Conservation (phyloP, 2,888 invertebrate species). For the Lissonota sp. region DNA sequence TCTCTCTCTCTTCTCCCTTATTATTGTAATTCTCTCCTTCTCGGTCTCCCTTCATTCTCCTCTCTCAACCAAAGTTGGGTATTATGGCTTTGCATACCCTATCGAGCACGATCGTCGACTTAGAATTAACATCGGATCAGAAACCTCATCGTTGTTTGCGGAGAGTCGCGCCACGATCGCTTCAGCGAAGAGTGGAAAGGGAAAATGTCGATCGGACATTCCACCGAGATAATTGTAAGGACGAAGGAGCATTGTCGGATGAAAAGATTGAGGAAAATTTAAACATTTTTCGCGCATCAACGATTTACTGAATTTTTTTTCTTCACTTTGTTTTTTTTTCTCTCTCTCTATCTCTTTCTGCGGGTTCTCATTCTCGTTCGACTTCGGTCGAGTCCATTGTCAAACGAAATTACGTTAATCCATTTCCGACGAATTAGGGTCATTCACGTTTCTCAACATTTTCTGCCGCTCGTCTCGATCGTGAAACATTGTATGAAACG, state of each 20-base stretch:
- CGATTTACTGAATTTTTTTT: neutral
- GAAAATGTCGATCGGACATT: neutral
- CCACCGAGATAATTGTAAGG: neutral
- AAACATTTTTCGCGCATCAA: neutral
- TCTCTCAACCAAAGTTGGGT: conserved; percentile 27
- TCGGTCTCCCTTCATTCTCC: neutral
- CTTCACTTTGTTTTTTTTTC: neutral
- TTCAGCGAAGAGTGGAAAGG: neutral
- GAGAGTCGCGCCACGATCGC: conserved; percentile 34
- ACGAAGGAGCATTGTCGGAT: neutral
- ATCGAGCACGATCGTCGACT: conserved; percentile 62
- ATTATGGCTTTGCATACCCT: conserved; percentile 57
- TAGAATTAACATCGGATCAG: conserved; percentile 63
- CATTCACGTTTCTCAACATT: conserved; percentile 51
- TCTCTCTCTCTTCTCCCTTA: neutral
- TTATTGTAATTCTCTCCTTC: neutral
- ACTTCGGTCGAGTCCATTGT: conserved; percentile 54
- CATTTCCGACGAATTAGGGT: conserved; percentile 60
- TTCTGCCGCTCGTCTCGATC: conserved; percentile 31
- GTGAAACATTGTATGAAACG: conserved; percentile 1
- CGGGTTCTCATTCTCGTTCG: conserved; percentile 36
- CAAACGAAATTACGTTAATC: conserved; percentile 65
- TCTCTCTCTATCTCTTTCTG: neutral
- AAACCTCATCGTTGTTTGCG: conserved; percentile 55
- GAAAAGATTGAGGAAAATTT: neutral